Evolutionary conservation across 2,888 invertebrate species (phyloP).

Genomic region (Hesperia comma): DNA sequence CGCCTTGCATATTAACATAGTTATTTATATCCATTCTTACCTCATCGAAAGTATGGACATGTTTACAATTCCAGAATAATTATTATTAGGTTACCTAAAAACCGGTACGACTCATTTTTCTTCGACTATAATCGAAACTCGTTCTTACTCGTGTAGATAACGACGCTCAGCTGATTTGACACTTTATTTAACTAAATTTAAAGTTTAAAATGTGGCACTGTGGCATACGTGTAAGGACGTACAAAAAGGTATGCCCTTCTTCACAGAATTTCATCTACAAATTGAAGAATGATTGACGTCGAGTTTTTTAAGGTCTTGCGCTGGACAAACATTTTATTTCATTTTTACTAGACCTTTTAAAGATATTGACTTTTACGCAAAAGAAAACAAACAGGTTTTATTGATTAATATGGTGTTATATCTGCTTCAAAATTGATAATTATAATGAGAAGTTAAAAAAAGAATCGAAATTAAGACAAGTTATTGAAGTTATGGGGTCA

Average conservation of each 20-base stretch:
- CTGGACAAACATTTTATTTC: conserved; percentile 14
- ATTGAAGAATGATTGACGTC: conserved; percentile 50
- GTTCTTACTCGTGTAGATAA: conserved; percentile 43
- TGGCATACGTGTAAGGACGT: conserved; percentile 17
- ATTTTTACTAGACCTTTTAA: background rate
- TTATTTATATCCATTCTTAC: conserved; percentile 60
- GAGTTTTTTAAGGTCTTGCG: conserved; percentile 38
- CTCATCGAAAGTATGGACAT: conserved; percentile 60
- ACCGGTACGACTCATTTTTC: conserved; percentile 53
- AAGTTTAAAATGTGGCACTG: conserved; percentile 26
- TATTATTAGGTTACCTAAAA: conserved; percentile 57
- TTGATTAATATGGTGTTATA: too few relatives aligned
- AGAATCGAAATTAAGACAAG: background rate
- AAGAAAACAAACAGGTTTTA: background rate
- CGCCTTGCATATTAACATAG: conserved; percentile 62
- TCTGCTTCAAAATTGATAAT: too few relatives aligned
- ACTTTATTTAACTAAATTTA: conserved; percentile 3
- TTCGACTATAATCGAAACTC: conserved; percentile 44
- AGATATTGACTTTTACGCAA: background rate
- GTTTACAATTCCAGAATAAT: conserved; percentile 49
- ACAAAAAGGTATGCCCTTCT: conserved; percentile 39
- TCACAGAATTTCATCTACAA: conserved; percentile 48
- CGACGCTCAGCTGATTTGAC: conserved; percentile 16
- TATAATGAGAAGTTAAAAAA: background rate
- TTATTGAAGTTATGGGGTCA: background rate